Evolutionary conservation across 2,797 vertebrate species (phyloP), one percentile per base, ranked within the genome.

Genomic region (Onychomys torridus): DNA sequence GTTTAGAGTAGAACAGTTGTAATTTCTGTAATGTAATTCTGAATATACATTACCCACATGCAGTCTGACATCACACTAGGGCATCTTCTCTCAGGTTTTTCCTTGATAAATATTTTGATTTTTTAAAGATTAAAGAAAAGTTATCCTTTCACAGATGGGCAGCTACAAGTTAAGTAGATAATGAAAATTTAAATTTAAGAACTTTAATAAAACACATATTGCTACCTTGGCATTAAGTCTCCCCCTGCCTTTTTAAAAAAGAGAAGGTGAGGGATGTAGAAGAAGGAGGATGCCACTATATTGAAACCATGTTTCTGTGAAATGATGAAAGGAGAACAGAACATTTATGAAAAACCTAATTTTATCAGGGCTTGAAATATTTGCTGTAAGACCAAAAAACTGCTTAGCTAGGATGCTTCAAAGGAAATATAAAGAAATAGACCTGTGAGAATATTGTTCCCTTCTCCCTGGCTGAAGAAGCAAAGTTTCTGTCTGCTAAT

Each of bases 11-110:
- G 71, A 88, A 14, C 84, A 13, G 23, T 83, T 77, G 5, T 81
- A 65, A 49, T 91, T 49, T 87, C 61, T 91, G 61, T 83, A 92
- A 96, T 93, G n/a, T 52, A 92, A 96, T 69, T 95, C 82, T 90
- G 40, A 94, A 69, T 17, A 79, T 63, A 88, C 84, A 92, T 69
- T 92, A 87, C 29, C 16, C 25, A 76, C 29, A 21, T 6, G 19
- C 55, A 77, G 65, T 71, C 71, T 86, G 32, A 85, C 76, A 96
- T 85, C 57, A 55, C 3, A 94, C 61, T 5, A 77, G 10, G 46
- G 1, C n/a, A 90, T 84, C 5, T 40, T 85, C 61, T 94, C 49
- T 71, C 79, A 95, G 85, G 13, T 29, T 95, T 94, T 88, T 85
- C 63, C 43, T 76, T 57, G 95, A 32, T 49, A 63, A 49, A 1